Evolutionary conservation across 2,113 vertebrate genomes (phyloP).

Genomic region (Panthera leo): DNA sequence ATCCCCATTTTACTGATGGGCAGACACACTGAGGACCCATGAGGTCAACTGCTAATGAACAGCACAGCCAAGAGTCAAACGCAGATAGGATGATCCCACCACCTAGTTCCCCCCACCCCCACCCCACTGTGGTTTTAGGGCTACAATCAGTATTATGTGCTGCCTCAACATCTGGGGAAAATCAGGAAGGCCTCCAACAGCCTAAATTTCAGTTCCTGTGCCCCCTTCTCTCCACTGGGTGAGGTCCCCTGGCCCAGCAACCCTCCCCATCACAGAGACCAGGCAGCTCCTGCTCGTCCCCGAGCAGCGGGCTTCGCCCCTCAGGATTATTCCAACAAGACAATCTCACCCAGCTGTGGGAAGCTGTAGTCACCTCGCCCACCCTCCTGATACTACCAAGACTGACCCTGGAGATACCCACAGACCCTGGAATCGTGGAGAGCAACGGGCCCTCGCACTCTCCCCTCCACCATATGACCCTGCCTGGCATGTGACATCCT

Average conservation of each 20-base stretch:
- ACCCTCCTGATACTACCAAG: not conserved
- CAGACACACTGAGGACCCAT: not conserved
- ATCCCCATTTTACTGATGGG: not conserved
- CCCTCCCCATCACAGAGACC: not conserved
- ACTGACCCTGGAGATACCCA: not conserved
- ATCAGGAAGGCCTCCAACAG: not conserved
- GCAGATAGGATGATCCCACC: accelerated
- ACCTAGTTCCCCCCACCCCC: not conserved
- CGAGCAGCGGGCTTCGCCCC: not conserved
- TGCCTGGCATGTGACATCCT: accelerated
- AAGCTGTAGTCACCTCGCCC: not conserved
- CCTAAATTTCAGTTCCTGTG: accelerated
- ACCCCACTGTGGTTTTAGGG: accelerated
- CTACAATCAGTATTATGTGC: not conserved
- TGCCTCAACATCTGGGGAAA: not conserved
- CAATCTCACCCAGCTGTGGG: not conserved
- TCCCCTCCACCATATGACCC: not conserved
- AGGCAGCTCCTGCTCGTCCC: not conserved
- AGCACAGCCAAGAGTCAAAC: not conserved
- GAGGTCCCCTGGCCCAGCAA: not conserved
- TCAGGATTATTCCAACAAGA: too few species aligned
- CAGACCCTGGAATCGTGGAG: accelerated
- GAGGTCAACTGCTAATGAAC: not conserved
- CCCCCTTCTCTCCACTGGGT: not conserved
- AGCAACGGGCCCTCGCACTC: not conserved